Evolutionary conservation across 2,888 invertebrate genomes (phyloP).

Genomic region (Eustalomyia histrio): DNA sequence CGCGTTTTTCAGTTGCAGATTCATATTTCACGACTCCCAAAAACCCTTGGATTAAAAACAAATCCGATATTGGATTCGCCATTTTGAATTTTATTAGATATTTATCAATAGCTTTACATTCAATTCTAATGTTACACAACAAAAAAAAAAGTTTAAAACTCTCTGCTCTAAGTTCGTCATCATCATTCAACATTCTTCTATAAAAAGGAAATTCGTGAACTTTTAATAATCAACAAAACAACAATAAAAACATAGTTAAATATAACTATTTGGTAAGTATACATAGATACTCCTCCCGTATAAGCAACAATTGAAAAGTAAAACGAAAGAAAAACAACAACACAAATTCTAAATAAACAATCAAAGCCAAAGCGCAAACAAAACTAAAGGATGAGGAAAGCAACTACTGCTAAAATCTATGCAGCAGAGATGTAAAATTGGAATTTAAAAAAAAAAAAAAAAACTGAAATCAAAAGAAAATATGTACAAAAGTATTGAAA

Average conservation of each 20-base stretch:
- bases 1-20: too few species aligned
- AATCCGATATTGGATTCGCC: too few species aligned
- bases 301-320: neutral
- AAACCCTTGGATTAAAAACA: too few species aligned
- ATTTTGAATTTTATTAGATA: too few species aligned
- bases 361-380: neutral
- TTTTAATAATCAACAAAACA: conserved; percentile 16
- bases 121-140: too few species aligned
- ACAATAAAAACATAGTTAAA: conserved; percentile 1
- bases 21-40: too few species aligned
- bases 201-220: conserved; percentile 4
- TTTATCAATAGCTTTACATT: too few species aligned
- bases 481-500: too few species aligned
- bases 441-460: too few species aligned
- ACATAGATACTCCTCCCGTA: neutral
- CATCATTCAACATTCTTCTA: neutral
- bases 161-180: neutral
- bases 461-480: too few species aligned
- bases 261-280: neutral
- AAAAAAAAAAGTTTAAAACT: neutral
- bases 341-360: neutral
- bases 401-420: neutral
- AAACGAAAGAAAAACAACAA: neutral
- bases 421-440: too few species aligned
- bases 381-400: neutral